Evolutionary conservation across 2,113 vertebrate genomes (phyloP).

Genomic region (Anoplopoma fimbria): DNA sequence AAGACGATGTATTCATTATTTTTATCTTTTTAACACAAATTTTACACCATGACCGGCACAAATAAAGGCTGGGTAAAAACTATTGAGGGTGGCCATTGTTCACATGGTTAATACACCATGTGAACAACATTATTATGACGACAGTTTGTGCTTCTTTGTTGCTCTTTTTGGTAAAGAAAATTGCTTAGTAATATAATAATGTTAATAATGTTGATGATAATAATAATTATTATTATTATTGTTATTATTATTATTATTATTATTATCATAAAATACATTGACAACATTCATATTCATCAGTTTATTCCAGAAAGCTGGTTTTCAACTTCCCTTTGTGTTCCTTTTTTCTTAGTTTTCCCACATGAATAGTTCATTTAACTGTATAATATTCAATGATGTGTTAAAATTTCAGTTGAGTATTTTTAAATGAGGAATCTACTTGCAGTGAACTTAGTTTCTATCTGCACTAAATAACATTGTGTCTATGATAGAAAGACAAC

Average conservation of each 20-base stretch:
- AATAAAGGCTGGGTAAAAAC: background rate
- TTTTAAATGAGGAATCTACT: background rate
- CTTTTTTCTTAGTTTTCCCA: background rate
- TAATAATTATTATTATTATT: too few species aligned
- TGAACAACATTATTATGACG: background rate
- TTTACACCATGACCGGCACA: background rate
- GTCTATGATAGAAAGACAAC: background rate
- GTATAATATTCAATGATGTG: background rate
- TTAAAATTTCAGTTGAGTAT: background rate
- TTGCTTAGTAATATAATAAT: background rate
- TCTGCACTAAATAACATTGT: background rate
- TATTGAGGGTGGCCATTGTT: background rate
- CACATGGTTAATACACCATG: background rate
- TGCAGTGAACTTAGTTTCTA: too few species aligned
- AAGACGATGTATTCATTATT: background rate
- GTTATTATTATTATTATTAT: too few species aligned
- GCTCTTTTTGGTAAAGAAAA: background rate
- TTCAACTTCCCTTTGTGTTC: background rate
- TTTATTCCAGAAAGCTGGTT: too few species aligned
- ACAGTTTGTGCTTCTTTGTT: background rate
- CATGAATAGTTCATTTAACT: background rate
- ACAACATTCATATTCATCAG: too few species aligned
- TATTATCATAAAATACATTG: too few species aligned
- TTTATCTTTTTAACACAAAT: background rate
- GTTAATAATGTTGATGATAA: background rate